These are phyloP conservation scores for Cyanistes caeruleus DNA, from an alignment of 2,113 vertebrate genomes.

Conservation along the genomic window DNA sequence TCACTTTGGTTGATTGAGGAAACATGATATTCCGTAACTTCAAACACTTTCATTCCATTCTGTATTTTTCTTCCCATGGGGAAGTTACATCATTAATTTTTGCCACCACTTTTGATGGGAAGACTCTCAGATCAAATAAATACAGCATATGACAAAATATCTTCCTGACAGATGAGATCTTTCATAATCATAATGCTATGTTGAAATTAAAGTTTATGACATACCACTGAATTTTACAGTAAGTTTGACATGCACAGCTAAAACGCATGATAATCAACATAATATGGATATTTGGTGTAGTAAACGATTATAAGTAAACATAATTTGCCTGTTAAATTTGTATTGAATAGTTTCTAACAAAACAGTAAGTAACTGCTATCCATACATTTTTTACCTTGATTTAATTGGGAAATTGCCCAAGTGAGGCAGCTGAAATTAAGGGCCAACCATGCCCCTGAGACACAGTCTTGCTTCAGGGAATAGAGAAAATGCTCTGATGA, in stretches of 20 bases:
- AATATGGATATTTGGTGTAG: neutral
- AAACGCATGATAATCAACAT: neutral
- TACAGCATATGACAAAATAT: neutral
- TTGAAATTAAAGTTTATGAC: neutral
- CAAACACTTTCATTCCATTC: neutral
- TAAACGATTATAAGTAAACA: neutral
- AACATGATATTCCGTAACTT: neutral
- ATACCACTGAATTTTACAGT: neutral
- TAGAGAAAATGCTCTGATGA: neutral
- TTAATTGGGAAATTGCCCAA: neutral
- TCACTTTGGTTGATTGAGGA: neutral
- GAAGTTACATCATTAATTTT: neutral
- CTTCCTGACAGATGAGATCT: neutral
- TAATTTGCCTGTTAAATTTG: neutral
- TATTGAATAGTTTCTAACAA: neutral
- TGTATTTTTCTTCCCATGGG: neutral
- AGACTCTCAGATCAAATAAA: neutral
- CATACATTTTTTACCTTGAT: neutral
- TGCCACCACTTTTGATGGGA: neutral
- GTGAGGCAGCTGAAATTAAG: slow-evolving; percentile 9
- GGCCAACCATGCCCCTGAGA: neutral
- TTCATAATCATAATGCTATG: neutral
- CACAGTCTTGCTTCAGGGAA: neutral
- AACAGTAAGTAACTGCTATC: neutral
- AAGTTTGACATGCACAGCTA: neutral